Percentiles rank a stretch among this genome's conserved stretches.
Evolutionary conservation across 2,113 vertebrate species (phyloP).

Genomic region (Chaetorhynchus papuensis): DNA sequence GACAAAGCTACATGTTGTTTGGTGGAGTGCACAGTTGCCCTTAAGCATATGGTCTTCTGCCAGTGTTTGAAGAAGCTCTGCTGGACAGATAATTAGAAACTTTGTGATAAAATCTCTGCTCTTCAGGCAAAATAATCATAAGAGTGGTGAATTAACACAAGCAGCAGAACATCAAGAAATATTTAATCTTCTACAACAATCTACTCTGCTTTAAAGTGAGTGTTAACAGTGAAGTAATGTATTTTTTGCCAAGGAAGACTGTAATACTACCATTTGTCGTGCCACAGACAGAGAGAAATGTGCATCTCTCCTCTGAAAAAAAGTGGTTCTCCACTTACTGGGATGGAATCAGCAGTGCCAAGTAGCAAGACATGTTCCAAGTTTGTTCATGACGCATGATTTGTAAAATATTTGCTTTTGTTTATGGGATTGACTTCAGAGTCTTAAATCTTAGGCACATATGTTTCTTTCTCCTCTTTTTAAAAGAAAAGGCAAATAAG

Average conservation of each 20-base stretch:
- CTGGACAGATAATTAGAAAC: not conserved
- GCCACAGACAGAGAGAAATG: not conserved
- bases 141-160: not conserved
- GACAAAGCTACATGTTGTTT: not conserved
- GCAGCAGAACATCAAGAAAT: not conserved
- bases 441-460: not conserved
- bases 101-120: not conserved
- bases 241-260: not conserved
- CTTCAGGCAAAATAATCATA: not conserved
- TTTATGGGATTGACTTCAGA: not conserved
- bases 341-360: not conserved
- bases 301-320: not conserved
- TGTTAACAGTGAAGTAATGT: not conserved
- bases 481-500: not conserved
- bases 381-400: not conserved
- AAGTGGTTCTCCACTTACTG: not conserved
- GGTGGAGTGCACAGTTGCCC: not conserved
- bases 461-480: not conserved
- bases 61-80: not conserved
- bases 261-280: not conserved
- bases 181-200: not conserved
- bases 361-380: not conserved
- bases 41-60: not conserved
- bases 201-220: not conserved
- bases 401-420: not conserved